Percentiles rank a stretch among this genome's conserved stretches.
phyloP scores from a whole-genome alignment of 2,888 invertebrate genomes.

The Phasia obesa region DNA sequence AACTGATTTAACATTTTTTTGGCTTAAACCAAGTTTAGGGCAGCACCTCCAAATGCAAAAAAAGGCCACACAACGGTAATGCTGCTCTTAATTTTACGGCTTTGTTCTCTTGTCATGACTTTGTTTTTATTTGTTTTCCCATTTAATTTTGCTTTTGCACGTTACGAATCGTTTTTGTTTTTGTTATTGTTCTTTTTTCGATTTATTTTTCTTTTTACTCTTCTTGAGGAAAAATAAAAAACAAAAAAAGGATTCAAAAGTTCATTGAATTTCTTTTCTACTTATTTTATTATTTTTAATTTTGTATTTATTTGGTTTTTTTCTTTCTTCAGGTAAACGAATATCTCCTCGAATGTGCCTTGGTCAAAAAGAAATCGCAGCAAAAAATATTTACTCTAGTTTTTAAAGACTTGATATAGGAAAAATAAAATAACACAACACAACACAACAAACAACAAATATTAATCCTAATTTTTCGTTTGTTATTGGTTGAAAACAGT shows the following conservation, averaged over 20 bases:
- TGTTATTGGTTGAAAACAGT: no score
- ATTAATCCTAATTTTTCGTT: no score
- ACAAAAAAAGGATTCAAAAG: constrained; percentile 35
- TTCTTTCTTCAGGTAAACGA: background rate
- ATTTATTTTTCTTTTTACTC: background rate
- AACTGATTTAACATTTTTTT: no score
- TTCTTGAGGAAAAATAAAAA: background rate
- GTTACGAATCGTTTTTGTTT: background rate
- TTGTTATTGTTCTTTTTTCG: no score
- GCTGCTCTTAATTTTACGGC: background rate
- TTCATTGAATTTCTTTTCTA: constrained; percentile 29
- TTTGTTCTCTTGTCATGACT: background rate
- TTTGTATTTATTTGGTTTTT: background rate
- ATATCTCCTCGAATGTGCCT: no score
- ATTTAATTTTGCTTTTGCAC: constrained; percentile 22
- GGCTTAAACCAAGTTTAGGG: no score
- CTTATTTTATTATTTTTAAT: background rate
- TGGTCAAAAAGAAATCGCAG: constrained; percentile 20
- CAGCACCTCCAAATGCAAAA: background rate
- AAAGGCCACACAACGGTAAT: constrained; percentile 3
- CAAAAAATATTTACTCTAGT: constrained; percentile 26
- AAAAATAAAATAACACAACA: background rate
- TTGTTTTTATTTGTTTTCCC: constrained; percentile 43
- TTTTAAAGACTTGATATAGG: background rate
- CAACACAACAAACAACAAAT: background rate